A percentile compares a stretch with the other conserved stretches of the same genome.
Conservation (phyloP, 2,113 vertebrate species). For the Scatophagus argus region DNA sequence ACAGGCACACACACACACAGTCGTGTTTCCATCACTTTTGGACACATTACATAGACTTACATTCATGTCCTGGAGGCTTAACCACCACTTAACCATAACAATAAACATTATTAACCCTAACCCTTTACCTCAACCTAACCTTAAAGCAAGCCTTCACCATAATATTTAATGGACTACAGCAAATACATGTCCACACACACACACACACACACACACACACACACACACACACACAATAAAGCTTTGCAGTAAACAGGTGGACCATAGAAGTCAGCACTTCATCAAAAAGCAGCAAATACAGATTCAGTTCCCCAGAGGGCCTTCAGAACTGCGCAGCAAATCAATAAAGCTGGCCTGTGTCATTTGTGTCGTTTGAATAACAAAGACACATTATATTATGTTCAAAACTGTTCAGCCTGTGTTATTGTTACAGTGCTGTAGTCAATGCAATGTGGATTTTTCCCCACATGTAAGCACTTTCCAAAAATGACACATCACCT, state of each 20-base stretch:
- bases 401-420: neutral
- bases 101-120: too few species aligned
- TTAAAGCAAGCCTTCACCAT: too few species aligned
- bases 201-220: constrained; percentile 18
- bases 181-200: constrained; percentile 9
- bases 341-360: constrained; percentile 71
- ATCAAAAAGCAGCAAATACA: constrained; percentile 73
- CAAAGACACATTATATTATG: constrained; percentile 34
- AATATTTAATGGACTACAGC: too few species aligned
- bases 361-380: constrained; percentile 45
- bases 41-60: too few species aligned
- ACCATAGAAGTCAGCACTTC: constrained; percentile 76
- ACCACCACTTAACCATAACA: too few species aligned
- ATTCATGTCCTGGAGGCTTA: too few species aligned
- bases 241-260: constrained; percentile 68
- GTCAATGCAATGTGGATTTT: constrained; percentile 29
- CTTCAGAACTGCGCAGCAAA: constrained; percentile 44
- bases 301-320: constrained; percentile 67
- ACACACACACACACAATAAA: constrained; percentile 21
- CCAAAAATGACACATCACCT: constrained; percentile 6
- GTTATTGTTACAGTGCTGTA: neutral
- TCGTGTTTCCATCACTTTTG: too few species aligned
- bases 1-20: constrained; percentile 17
- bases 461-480: constrained; percentile 21
- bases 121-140: too few species aligned